Percentiles rank a stretch among this genome's conserved stretches.
These are phyloP conservation scores for Protobothrops mucrosquamatus DNA, from an alignment of 2,113 vertebrate genomes.

Conservation along the genomic window DNA sequence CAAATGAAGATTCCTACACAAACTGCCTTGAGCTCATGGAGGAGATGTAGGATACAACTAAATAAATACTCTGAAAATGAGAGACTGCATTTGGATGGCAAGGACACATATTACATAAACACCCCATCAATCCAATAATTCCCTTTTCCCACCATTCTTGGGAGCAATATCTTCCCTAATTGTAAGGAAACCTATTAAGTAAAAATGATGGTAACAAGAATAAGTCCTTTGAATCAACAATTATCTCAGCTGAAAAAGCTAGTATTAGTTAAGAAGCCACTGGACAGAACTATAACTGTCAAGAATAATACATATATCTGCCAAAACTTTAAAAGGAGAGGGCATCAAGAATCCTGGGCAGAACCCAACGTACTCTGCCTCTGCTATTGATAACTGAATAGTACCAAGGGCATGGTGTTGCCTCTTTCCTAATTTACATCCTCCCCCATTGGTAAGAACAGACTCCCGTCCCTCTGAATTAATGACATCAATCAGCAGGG, in stretches of 20 bases:
- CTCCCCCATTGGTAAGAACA: conserved; percentile 46
- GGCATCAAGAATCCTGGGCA: conserved; percentile 46
- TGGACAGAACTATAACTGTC: conserved; percentile 23
- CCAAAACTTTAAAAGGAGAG: conserved; percentile 57
- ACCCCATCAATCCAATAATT: not conserved
- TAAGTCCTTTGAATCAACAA: conserved; percentile 27
- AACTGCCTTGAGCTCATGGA: not conserved
- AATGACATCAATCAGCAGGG: conserved; percentile 79
- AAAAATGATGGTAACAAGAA: conserved; percentile 13
- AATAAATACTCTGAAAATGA: not conserved
- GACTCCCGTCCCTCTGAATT: conserved; percentile 59
- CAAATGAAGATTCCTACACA: not conserved
- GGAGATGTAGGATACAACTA: not conserved
- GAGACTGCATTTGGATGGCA: not conserved
- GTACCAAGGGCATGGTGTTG: not conserved
- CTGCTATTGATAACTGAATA: not conserved
- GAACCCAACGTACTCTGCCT: conserved; percentile 34
- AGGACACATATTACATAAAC: not conserved
- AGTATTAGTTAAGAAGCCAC: conserved; percentile 27
- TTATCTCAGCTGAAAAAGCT: conserved; percentile 28
- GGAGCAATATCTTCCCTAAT: not conserved
- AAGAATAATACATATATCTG: conserved; percentile 60
- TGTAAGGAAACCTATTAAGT: not conserved
- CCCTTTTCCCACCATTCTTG: not conserved
- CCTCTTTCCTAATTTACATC: conserved; percentile 21